Base-by-base conservation (phyloP, 2,113 vertebrate species). In the Peucedramus taeniatus region DNA sequence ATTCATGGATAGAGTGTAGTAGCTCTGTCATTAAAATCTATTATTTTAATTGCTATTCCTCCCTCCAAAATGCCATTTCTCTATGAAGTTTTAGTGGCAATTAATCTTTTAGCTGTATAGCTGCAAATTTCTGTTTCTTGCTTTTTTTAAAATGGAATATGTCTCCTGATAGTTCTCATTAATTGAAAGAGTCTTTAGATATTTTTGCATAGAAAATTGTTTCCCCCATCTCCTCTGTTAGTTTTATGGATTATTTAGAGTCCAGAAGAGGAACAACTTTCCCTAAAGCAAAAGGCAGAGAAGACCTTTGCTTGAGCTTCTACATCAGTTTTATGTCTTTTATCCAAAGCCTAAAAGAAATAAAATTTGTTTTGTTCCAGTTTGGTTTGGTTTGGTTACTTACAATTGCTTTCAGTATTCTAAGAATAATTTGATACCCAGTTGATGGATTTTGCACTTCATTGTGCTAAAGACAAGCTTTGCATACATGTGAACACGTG, bases 391-490 rank as follows among this genome's bases (percentile, higher is more conserved):
- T 56, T 66, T 37, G 8, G 7, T 63, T 49, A 21, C 11, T 91
- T 87, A 53, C 3, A 51, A 16, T 28, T 53, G 51, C 5, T 17
- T 66, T 61, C 57, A 66, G 6, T 27, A 28, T 61, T 81, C 37
- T 76, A 66, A 51, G 54, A 50, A 19, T 30, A 70, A 50, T 5
- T n/a, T 33, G 11, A 42, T 70, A 44, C 26, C 42, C 47, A 40
- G 33, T 44, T 49, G 83, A 79, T 51, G 31, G 18, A 16, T 35
- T 93, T 90, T 89, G 33, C 31, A 79, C 37, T 94, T 92, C 51
- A 45, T 93, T 12, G 12, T 79, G 57, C 37, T 59, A 37, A 76
- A 88, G 63, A 65, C 53, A 8, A 12, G 3, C 24, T 56, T 57
- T 42, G 13, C 44, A 12, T 59, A 17, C 14, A 7, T 4, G 4